These are phyloP conservation scores for Corynorhinus townsendii DNA, from an alignment of 2,113 vertebrate species.

Conservation along the genomic window DNA sequence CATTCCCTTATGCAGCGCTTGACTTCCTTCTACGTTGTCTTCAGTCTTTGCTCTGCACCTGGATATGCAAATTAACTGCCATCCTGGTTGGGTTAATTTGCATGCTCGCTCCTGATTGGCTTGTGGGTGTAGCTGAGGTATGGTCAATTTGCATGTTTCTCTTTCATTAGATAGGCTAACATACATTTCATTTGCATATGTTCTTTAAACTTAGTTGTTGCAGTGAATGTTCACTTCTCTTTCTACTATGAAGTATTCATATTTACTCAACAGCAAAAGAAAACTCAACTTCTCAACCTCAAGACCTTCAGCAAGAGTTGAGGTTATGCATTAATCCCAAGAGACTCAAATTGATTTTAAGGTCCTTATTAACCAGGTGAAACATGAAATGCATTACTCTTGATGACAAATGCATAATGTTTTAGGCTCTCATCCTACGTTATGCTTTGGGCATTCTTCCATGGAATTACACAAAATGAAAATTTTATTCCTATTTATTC, in stretches of 20 bases:
- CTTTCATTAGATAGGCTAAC: background rate
- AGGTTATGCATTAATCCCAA: slow-evolving; percentile 48
- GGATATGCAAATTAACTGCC: too few relatives aligned
- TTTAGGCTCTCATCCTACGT: background rate
- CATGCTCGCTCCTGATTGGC: too few relatives aligned
- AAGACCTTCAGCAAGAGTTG: slow-evolving; percentile 37
- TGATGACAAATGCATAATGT: slow-evolving; percentile 49
- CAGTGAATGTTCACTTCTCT: background rate
- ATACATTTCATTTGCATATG: slow-evolving; percentile 21
- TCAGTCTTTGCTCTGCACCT: too few relatives aligned
- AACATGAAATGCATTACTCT: slow-evolving; percentile 61
- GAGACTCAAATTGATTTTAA: slow-evolving; percentile 47
- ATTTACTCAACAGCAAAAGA: background rate
- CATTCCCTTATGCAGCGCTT: too few relatives aligned
- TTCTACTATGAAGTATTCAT: background rate
- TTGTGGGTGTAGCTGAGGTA: too few relatives aligned
- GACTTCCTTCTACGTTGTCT: too few relatives aligned
- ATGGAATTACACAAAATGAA: slow-evolving; percentile 36
- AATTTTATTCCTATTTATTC: slow-evolving; percentile 42
- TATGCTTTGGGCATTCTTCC: slow-evolving; percentile 25
- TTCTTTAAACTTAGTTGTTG: background rate
- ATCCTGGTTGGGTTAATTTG: too few relatives aligned
- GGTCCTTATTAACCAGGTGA: slow-evolving; percentile 41
- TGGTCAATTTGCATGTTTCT: too few relatives aligned
- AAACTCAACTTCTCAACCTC: slow-evolving; percentile 36